Conservation (phyloP, 1,140 invertebrate species). For the Diprion similis region DNA sequence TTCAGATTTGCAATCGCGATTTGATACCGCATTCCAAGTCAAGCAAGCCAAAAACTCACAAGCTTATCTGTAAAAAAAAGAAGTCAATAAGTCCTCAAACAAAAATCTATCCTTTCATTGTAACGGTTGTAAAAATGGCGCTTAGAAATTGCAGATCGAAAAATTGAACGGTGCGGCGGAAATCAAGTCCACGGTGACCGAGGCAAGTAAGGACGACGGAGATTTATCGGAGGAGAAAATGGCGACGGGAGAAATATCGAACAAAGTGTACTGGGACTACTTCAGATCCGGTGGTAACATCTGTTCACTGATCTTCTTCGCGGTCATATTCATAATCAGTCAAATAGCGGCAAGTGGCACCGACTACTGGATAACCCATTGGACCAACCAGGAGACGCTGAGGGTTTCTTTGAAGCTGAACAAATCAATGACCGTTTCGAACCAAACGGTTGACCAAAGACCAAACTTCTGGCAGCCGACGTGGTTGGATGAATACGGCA, state of each 20-base stretch:
- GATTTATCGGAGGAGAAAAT: slow-evolving; percentile 39
- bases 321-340: slow-evolving; percentile 68
- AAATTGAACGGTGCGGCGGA: neutral
- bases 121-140: neutral
- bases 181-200: slow-evolving; percentile 27
- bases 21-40: too few relatives aligned
- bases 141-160: neutral
- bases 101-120: neutral
- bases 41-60: neutral
- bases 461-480: neutral
- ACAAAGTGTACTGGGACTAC: slow-evolving; percentile 69
- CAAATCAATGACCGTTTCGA: slow-evolving; percentile 41
- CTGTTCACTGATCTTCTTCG: slow-evolving; percentile 64
- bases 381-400: slow-evolving; percentile 65
- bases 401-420: too few relatives aligned
- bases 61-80: neutral
- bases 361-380: slow-evolving; percentile 84
- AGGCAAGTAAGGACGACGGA: neutral
- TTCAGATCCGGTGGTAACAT: slow-evolving; percentile 71
- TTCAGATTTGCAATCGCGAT: too few relatives aligned
- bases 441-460: neutral
- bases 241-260: slow-evolving; percentile 64
- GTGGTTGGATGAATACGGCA: slow-evolving; percentile 38
- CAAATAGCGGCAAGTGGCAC: slow-evolving; percentile 73
- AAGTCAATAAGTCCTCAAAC: neutral